A percentile compares a stretch with the other conserved stretches of the same genome.
phyloP scores from a whole-genome alignment of 2,797 vertebrate genomes.

The Sebastes matsubarae region DNA sequence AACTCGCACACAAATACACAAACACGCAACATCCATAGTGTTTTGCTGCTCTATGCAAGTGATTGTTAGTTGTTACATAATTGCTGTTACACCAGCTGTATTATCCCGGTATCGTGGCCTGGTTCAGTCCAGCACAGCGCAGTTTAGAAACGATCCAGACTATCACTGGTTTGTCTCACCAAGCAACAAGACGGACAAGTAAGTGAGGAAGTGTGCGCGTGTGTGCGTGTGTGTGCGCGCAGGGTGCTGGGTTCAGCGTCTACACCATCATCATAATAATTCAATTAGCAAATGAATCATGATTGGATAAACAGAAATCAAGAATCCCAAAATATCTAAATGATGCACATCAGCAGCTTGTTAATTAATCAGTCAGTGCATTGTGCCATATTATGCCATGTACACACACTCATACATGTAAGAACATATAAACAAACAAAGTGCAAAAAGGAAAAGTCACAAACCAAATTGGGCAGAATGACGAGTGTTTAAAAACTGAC shows the following conservation, averaged over 20 bases:
- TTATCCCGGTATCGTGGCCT: constrained; percentile 33
- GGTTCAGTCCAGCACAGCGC: constrained; percentile 29
- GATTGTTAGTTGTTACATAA: constrained; percentile 54
- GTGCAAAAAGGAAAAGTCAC: neutral
- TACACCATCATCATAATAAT: neutral
- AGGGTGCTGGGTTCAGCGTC: neutral
- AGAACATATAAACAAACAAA: neutral
- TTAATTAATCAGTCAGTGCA: neutral
- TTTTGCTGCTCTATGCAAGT: constrained; percentile 23
- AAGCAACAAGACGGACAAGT: neutral
- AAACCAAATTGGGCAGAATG: neutral
- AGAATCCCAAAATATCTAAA: constrained; percentile 2
- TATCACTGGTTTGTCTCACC: constrained; percentile 27
- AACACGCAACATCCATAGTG: constrained; percentile 11
- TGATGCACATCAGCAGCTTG: neutral
- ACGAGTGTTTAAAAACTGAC: neutral
- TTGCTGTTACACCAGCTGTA: constrained; percentile 40
- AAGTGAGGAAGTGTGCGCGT: neutral
- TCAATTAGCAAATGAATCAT: constrained; percentile 17
- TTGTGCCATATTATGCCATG: neutral
- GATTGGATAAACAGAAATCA: constrained; percentile 26
- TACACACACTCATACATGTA: neutral
- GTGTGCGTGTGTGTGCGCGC: constrained; percentile 5
- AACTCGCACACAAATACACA: constrained; percentile 6
- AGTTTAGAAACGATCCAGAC: constrained; percentile 44